A percentile compares a stretch with the other conserved stretches of the same genome.
These are phyloP conservation scores for Eustalomyia histrio DNA, from an alignment of 2,888 invertebrate genomes.

Conservation along the genomic window DNA sequence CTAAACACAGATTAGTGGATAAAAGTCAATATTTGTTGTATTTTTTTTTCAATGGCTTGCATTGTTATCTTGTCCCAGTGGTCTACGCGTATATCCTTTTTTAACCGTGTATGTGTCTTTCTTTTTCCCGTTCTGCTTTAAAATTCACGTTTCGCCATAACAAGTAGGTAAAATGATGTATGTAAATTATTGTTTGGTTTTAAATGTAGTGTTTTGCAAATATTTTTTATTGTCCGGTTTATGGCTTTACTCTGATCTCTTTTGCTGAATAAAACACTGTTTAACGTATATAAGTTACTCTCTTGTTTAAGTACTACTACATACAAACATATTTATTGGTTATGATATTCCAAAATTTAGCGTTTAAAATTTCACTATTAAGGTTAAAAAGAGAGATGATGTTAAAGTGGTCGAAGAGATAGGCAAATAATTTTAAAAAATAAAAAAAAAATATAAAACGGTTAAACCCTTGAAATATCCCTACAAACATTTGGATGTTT, in stretches of 20 bases:
- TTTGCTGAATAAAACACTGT: conserved; percentile 22
- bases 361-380: background rate
- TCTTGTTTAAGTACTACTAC: conserved; percentile 19
- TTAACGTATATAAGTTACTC: conserved; percentile 11
- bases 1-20: conserved; percentile 52
- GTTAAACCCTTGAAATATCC: no score
- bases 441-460: no score
- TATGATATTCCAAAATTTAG: no score
- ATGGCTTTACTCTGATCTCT: conserved; percentile 34
- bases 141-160: conserved; percentile 20
- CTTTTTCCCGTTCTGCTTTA: background rate
- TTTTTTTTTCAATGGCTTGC: background rate
- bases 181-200: conserved; percentile 15
- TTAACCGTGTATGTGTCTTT: background rate
- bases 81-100: background rate
- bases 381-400: background rate
- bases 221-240: conserved; percentile 5
- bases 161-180: conserved; percentile 37
- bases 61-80: background rate
- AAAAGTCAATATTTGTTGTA: conserved; percentile 55
- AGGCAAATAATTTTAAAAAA: no score
- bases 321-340: no score
- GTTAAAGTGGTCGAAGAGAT: background rate
- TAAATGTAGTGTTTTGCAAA: conserved; percentile 11
- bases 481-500: no score